phyloP scores from a whole-genome alignment of 2,113 vertebrate genomes.

The Corythornis madagascariensis region DNA sequence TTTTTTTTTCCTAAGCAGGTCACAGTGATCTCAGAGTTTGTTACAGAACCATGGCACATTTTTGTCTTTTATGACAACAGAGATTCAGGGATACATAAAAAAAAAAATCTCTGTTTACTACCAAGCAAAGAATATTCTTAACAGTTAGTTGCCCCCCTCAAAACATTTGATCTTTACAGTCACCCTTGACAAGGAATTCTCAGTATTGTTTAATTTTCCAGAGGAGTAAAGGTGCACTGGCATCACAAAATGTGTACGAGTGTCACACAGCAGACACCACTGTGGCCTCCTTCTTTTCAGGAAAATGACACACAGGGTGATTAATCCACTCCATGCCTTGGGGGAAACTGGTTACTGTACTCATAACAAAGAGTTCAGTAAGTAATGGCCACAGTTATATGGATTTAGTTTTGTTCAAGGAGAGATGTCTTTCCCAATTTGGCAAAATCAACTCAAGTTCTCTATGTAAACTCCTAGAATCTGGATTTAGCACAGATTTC shows the following conservation, averaged over 20 bases:
- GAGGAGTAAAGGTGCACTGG: neutral
- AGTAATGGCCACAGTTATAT: neutral
- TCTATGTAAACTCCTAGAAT: neutral
- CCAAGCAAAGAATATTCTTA: neutral
- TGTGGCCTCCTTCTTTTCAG: neutral
- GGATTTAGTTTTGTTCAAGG: neutral
- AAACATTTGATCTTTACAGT: neutral
- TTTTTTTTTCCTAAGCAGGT: neutral
- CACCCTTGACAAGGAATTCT: neutral
- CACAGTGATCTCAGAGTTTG: neutral
- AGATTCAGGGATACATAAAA: neutral
- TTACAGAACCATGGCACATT: neutral
- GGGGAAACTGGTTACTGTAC: neutral
- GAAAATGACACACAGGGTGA: neutral
- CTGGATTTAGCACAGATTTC: neutral
- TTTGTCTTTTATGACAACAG: slow-evolving; percentile 20
- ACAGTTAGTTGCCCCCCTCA: neutral
- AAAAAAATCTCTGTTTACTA: neutral
- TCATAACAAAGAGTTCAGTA: neutral
- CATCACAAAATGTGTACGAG: neutral
- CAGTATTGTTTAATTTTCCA: neutral
- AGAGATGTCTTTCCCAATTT: neutral
- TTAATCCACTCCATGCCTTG: neutral
- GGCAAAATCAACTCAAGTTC: neutral
- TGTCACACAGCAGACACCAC: neutral